These are phyloP conservation scores for Neomorphus geoffroyi DNA, from an alignment of 2,797 vertebrate genomes.

Conservation along the genomic window DNA sequence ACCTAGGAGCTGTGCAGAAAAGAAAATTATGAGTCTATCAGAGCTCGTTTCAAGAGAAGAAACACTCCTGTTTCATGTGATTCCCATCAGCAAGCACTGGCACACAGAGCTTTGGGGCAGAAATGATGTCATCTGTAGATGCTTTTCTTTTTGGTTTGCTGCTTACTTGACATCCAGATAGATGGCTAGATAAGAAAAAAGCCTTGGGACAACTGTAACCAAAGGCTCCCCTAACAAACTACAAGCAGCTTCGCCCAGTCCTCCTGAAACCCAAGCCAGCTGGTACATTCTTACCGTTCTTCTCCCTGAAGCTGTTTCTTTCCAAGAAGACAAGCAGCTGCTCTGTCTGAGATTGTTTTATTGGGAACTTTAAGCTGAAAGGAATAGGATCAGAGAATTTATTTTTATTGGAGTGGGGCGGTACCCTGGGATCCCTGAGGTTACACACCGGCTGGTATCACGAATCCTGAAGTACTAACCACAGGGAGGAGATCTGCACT, in stretches of 20 bases:
- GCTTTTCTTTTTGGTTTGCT: not conserved
- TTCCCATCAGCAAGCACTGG: not conserved
- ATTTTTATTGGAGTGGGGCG: not conserved
- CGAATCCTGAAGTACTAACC: not conserved
- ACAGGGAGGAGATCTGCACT: not conserved
- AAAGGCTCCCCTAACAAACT: not conserved
- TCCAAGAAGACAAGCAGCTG: slow-evolving; percentile 25
- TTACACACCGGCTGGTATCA: accelerated
- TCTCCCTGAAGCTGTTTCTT: slow-evolving; percentile 10
- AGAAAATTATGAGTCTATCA: not conserved
- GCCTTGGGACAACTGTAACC: not conserved
- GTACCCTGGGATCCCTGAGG: not conserved
- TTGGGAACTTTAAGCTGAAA: not conserved
- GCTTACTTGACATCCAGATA: not conserved
- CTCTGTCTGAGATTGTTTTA: not conserved
- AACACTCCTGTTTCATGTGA: not conserved
- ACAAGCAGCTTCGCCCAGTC: accelerated
- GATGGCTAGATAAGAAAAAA: not conserved
- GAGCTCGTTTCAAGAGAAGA: not conserved
- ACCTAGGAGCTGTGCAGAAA: not conserved
- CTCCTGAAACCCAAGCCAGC: not conserved
- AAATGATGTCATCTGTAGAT: not conserved
- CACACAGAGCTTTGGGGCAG: accelerated
- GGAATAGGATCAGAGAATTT: not conserved
- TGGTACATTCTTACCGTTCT: slow-evolving; percentile 32